Base-by-base conservation (phyloP, 2,888 invertebrate genomes). In the Eupsilia transversa region DNA sequence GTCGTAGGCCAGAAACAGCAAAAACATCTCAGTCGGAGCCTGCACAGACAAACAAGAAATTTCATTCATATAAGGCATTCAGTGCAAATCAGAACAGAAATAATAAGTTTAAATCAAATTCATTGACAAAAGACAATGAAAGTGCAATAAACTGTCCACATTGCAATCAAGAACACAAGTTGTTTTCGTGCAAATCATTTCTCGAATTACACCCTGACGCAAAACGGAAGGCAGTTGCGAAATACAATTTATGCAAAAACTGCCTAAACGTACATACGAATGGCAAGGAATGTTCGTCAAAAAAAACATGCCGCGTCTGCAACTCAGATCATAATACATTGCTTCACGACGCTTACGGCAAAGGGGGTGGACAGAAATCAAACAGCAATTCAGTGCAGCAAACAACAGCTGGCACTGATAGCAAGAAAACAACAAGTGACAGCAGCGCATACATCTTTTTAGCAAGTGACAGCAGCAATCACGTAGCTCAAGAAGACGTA, bases 181-280 rank as follows among this genome's bases (percentile, higher is more conserved):
- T 35, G 61, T 27, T 41, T 38, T n/a, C n/a, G 14, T 27, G 61
- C 38, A 61, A 61, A 38, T n/a, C 3, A 35, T 35, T 35, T 20
- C 14, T n/a, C n/a, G 17, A n/a, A 61, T 38, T 17, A 61, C 38
- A 27, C 2, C n/a, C 35, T 27, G n/a, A 38, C 41, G 41, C 61
- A 10, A 61, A 38, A 61, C n/a, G 17, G 38, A 41, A 41, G 2
- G 41, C 10, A n/a, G 60, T 38, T n/a, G 23, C 38, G n/a, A 41
- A 41, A 41, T 61, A 41, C 35, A 60, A 60, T 38, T 60, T 38
- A 60, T 38, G 60, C 17, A 60, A 60, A 59, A 57, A 30, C 20
- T 57, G 57, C 9, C 20, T 30, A 17, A 56, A 17, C 14, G 27
- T 57, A 56, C 30, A 56, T 17, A 17, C 56, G 10, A 57, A 46